A percentile compares a stretch with the other conserved stretches of the same genome.
Conservation (phyloP, 2,888 invertebrate genomes). For the Camptogramma bilineatum region DNA sequence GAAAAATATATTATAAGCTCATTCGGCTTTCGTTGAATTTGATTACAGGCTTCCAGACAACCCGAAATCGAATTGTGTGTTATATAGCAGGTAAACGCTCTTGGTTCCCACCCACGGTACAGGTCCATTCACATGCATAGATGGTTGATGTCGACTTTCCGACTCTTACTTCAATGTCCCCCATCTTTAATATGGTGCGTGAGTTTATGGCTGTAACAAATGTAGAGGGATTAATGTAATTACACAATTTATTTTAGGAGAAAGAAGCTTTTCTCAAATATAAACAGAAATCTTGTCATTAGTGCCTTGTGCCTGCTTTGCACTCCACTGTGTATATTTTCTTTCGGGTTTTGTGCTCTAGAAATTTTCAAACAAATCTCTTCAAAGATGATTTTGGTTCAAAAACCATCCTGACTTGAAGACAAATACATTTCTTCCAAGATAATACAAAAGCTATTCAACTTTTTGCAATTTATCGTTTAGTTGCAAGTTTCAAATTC, state of each 20-base stretch:
- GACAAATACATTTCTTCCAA: too few relatives aligned
- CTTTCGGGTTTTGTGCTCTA: too few relatives aligned
- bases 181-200: background rate
- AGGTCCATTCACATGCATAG: constrained; percentile 2
- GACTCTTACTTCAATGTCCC: background rate
- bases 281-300: too few relatives aligned
- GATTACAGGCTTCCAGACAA: constrained; percentile 44
- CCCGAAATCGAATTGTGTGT: constrained; percentile 50
- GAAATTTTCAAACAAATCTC: too few relatives aligned
- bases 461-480: background rate
- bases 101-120: constrained; percentile 13
- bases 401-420: too few relatives aligned
- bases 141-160: background rate
- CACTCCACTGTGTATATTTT: too few relatives aligned
- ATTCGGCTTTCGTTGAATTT: constrained; percentile 43
- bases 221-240: too few relatives aligned
- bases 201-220: background rate
- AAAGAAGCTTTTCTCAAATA: too few relatives aligned
- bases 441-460: too few relatives aligned
- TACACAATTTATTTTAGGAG: too few relatives aligned
- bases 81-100: constrained; percentile 39
- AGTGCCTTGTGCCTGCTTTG: too few relatives aligned
- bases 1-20: constrained; percentile 45
- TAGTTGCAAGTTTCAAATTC: background rate
- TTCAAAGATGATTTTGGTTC: too few relatives aligned